These are phyloP conservation scores for Boloria euphrosyne DNA, from an alignment of 2,888 invertebrate genomes.

Conservation along the genomic window DNA sequence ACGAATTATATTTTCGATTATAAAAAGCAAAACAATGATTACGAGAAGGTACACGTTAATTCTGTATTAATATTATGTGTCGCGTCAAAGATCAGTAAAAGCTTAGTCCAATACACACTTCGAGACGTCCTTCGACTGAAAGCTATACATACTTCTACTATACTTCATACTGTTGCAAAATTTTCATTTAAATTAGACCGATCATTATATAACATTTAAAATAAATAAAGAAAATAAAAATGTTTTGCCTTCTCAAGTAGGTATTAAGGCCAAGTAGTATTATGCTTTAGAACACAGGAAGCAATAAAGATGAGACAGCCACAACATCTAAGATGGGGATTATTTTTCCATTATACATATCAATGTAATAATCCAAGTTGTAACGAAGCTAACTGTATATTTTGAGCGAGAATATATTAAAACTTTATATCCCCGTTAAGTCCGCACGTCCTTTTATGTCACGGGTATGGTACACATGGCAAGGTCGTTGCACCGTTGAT, in stretches of 20 bases:
- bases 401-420: not conserved
- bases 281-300: constrained; percentile 10
- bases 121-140: too few species aligned
- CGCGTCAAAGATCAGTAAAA: too few species aligned
- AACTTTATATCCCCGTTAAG: constrained; percentile 31
- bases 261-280: constrained; percentile 4
- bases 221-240: not conserved
- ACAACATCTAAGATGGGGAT: constrained; percentile 13
- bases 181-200: too few species aligned
- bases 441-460: constrained; percentile 40
- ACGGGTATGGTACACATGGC: constrained; percentile 37
- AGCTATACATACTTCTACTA: too few species aligned
- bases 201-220: not conserved
- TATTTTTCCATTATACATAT: constrained; percentile 8
- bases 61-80: too few species aligned
- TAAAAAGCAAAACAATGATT: too few species aligned
- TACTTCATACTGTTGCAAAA: too few species aligned
- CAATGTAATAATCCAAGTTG: not conserved
- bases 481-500: constrained; percentile 48
- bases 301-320: constrained; percentile 15
- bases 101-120: too few species aligned
- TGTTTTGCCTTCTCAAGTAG: not conserved
- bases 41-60: too few species aligned
- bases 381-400: constrained; percentile 10
- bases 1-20: too few species aligned